Evolutionary conservation across 2,888 invertebrate species (phyloP).

Genomic region (Heliconius erato): DNA sequence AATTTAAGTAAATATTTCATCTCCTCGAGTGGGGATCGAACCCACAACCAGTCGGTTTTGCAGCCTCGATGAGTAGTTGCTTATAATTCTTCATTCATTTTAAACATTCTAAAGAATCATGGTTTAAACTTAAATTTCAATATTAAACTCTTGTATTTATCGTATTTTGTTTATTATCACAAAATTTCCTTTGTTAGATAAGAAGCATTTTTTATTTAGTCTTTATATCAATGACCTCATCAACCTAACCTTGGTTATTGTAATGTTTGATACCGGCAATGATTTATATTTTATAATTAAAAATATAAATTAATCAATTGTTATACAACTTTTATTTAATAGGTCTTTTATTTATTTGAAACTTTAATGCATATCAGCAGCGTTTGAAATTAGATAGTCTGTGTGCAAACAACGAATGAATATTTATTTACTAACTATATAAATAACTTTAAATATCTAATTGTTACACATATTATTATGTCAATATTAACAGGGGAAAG

Average conservation of each 20-base stretch:
- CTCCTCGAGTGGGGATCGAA: no score
- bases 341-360: background rate
- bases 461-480: no score
- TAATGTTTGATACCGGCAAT: constrained; percentile 8
- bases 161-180: constrained; percentile 9
- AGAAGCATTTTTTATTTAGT: constrained; percentile 22
- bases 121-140: background rate
- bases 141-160: background rate
- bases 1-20: no score
- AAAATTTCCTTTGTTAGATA: constrained; percentile 27
- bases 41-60: no score
- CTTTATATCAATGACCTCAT: constrained; percentile 39
- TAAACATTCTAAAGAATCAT: no score
- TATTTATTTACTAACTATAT: no score
- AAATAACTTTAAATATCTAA: no score
- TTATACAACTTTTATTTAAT: background rate
- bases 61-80: no score
- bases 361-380: background rate
- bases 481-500: no score
- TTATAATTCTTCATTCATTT: no score
- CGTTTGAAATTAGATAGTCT: no score
- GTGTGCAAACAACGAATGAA: no score
- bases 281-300: constrained; percentile 16
- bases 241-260: constrained; percentile 45
- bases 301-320: background rate